Conservation (phyloP, 2,113 vertebrate species). For the Choloepus hoffmanni region DNA sequence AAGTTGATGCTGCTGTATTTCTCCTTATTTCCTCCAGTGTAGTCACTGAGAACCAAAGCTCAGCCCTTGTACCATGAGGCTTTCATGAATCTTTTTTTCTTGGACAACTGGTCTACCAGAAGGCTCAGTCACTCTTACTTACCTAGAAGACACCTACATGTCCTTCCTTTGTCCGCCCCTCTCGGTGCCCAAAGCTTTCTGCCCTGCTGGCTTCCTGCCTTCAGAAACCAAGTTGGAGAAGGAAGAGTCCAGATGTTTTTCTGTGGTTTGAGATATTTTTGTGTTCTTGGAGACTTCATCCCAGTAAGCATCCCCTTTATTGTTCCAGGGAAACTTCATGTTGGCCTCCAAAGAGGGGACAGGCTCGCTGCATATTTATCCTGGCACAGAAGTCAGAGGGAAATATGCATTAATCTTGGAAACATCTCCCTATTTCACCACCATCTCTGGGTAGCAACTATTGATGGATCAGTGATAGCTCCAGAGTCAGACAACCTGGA, state of each 20-base stretch:
- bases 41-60: too few relatives aligned
- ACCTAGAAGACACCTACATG: too few relatives aligned
- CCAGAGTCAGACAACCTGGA: background rate
- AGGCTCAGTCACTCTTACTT: too few relatives aligned
- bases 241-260: too few relatives aligned
- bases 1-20: too few relatives aligned
- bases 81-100: too few relatives aligned
- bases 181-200: background rate
- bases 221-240: background rate
- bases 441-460: background rate
- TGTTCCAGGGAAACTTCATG: background rate
- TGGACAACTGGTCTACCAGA: background rate
- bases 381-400: background rate
- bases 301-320: background rate
- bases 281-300: too few relatives aligned
- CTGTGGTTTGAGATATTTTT: too few relatives aligned
- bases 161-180: background rate
- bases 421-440: accelerated
- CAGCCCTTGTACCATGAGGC: too few relatives aligned
- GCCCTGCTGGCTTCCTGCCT: background rate
- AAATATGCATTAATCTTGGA: accelerated
- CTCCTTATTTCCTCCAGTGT: background rate
- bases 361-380: background rate
- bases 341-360: background rate
- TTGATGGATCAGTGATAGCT: background rate